A percentile compares a stretch with the other conserved stretches of the same genome.
These are phyloP conservation scores for Acromyrmex echinatior DNA, from an alignment of 1,140 invertebrate genomes.

Conservation along the genomic window DNA sequence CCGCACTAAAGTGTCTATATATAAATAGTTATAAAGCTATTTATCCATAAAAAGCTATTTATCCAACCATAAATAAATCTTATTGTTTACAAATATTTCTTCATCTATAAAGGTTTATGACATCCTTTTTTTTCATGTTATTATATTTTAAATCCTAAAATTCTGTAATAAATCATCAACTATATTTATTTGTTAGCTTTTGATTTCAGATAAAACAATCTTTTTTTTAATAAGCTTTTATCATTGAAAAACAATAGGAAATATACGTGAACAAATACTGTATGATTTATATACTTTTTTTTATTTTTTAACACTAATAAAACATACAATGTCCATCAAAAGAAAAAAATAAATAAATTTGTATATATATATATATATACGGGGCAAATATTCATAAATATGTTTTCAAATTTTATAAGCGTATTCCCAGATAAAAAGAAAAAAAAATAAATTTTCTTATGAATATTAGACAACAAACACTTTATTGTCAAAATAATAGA, in stretches of 20 bases:
- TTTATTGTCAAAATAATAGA: too few species aligned
- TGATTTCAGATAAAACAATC: constrained; percentile 22
- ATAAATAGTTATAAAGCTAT: too few species aligned
- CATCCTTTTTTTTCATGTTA: background rate
- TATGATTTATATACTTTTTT: background rate
- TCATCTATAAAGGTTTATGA: background rate
- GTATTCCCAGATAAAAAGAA: too few species aligned
- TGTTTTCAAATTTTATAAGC: too few species aligned
- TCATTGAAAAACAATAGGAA: background rate
- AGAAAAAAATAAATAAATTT: background rate
- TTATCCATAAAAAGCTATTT: background rate
- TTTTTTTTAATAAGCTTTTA: background rate
- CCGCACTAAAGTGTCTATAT: too few species aligned
- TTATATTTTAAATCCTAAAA: background rate
- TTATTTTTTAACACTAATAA: background rate
- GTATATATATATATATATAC: too few species aligned
- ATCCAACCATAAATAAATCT: constrained; percentile 5
- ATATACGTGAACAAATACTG: background rate
- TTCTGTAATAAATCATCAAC: constrained; percentile 14
- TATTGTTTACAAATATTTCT: constrained; percentile 1
- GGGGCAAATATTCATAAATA: too few species aligned
- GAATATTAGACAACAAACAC: too few species aligned
- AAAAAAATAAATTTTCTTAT: too few species aligned
- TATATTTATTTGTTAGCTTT: background rate
- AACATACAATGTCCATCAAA: background rate